These are phyloP conservation scores for Andrena cerasifolii DNA, from an alignment of 1,140 invertebrate species.

Conservation along the genomic window DNA sequence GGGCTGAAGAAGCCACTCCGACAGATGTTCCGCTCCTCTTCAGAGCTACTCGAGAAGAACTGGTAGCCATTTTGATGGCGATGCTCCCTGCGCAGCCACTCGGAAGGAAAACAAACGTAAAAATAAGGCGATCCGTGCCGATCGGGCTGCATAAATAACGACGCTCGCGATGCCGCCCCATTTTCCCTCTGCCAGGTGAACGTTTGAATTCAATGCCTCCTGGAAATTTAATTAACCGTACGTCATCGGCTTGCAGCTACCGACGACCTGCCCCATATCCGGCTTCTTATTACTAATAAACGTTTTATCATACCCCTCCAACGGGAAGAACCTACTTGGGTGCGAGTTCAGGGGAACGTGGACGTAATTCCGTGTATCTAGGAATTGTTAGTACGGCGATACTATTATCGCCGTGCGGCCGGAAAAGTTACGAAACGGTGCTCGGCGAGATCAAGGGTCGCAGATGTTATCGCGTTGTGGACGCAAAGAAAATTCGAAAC, in stretches of 20 bases:
- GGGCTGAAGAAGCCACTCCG: slow-evolving; percentile 62
- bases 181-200: neutral
- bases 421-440: neutral
- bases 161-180: neutral
- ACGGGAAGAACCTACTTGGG: too few relatives aligned
- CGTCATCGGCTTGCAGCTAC: neutral
- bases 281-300: slow-evolving; percentile 19
- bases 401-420: neutral
- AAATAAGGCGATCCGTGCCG: slow-evolving; percentile 48
- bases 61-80: slow-evolving; percentile 61
- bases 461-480: neutral
- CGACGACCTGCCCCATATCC: too few relatives aligned
- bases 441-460: neutral
- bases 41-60: slow-evolving; percentile 62
- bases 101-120: slow-evolving; percentile 49
- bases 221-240: slow-evolving; percentile 27
- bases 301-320: neutral
- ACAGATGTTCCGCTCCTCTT: slow-evolving; percentile 65
- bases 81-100: slow-evolving; percentile 26
- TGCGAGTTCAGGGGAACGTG: neutral
- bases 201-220: slow-evolving; percentile 1
- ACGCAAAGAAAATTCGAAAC: neutral
- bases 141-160: slow-evolving; percentile 32
- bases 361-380: neutral
- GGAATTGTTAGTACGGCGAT: neutral